phyloP scores from a whole-genome alignment of 1,140 invertebrate genomes.

The Scaptomyza montana region DNA sequence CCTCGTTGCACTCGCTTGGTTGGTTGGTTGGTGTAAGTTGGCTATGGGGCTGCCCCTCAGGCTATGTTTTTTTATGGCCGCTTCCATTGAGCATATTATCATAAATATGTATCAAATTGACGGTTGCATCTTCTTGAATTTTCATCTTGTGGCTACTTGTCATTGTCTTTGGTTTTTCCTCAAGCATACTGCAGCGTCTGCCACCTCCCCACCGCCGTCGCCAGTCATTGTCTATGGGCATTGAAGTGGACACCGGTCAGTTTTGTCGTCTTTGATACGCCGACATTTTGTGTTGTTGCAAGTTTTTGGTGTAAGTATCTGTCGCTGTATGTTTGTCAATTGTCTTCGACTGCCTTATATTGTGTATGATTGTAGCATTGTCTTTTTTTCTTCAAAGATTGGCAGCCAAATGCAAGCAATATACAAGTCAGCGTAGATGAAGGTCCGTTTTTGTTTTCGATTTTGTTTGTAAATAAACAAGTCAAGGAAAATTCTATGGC shows the following conservation, averaged over 20 bases:
- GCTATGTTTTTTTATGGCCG: slow-evolving; percentile 55
- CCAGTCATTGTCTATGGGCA: slow-evolving; percentile 68
- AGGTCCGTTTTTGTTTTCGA: neutral
- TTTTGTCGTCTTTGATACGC: slow-evolving; percentile 64
- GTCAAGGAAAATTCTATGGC: slow-evolving; percentile 3
- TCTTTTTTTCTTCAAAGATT: slow-evolving; percentile 40
- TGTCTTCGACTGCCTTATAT: slow-evolving; percentile 52
- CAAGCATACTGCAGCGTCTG: slow-evolving; percentile 33
- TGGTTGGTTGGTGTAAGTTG: slow-evolving; percentile 2
- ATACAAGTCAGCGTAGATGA: slow-evolving; percentile 13
- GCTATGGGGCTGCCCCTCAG: slow-evolving; percentile 19
- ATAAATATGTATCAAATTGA: slow-evolving; percentile 82
- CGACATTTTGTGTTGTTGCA: slow-evolving; percentile 55
- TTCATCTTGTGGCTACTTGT: slow-evolving; percentile 79
- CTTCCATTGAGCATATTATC: slow-evolving; percentile 70
- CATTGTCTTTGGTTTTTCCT: slow-evolving; percentile 81
- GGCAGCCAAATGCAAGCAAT: slow-evolving; percentile 19
- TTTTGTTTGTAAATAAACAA: slow-evolving; percentile 15
- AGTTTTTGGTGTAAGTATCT: slow-evolving; percentile 36
- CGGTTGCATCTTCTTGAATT: slow-evolving; percentile 82
- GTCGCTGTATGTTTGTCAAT: slow-evolving; percentile 48
- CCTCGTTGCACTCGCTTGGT: slow-evolving; percentile 11
- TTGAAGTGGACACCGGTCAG: slow-evolving; percentile 52
- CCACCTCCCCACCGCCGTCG: neutral
- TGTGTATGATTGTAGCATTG: slow-evolving; percentile 54